Conservation (phyloP, 2,888 invertebrate genomes). For the Himalopsyche kuldschensis region DNA sequence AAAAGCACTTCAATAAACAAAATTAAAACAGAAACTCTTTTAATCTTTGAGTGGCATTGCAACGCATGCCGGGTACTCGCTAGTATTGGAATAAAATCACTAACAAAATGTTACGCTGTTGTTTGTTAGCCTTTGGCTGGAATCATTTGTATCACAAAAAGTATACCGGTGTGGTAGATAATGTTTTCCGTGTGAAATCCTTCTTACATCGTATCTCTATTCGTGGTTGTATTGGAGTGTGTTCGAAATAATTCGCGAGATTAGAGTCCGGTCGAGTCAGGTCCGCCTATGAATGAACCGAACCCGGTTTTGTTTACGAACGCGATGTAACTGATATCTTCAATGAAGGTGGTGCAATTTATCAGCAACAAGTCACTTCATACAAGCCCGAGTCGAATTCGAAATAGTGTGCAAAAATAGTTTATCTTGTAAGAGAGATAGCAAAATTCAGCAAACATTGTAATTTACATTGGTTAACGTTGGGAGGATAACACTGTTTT, state of each 20-base stretch:
- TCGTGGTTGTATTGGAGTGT: background rate
- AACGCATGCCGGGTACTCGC: no score
- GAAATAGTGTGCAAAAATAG: background rate
- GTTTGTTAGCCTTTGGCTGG: no score
- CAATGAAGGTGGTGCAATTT: background rate
- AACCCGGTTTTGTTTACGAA: background rate
- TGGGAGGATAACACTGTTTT: no score
- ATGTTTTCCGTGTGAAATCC: no score
- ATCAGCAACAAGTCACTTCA: background rate
- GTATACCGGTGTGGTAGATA: no score
- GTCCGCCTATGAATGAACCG: background rate
- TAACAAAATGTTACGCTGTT: no score
- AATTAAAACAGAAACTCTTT: no score
- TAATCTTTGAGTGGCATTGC: no score
- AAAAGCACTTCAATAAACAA: no score
- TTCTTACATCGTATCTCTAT: no score
- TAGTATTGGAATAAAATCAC: no score
- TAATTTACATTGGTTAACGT: background rate
- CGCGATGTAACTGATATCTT: background rate
- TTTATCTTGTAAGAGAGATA: background rate
- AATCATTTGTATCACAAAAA: no score
- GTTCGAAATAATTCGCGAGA: background rate
- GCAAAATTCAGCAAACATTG: background rate
- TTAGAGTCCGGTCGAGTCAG: background rate
- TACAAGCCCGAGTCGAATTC: background rate